These are phyloP conservation scores for Venustoraphidia nigricollis DNA, from an alignment of 2,888 invertebrate genomes.

Conservation along the genomic window DNA sequence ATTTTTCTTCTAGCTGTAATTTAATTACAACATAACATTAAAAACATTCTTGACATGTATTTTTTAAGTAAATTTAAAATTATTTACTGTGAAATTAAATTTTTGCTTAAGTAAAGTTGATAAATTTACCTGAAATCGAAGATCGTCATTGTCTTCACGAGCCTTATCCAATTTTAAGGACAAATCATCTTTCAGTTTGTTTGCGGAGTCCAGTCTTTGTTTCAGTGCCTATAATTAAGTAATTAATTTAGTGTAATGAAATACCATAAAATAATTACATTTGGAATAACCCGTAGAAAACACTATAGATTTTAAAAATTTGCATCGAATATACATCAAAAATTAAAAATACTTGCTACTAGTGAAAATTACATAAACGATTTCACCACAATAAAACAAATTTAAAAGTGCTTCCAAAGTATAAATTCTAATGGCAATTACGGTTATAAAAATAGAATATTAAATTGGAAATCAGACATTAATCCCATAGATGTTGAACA, in stretches of 20 bases:
- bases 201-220: slow-evolving; percentile 52
- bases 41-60: neutral
- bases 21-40: slow-evolving; percentile 7
- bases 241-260: no score
- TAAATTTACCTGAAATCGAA: slow-evolving; percentile 56
- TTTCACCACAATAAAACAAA: neutral
- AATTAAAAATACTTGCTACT: no score
- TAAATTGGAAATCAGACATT: neutral
- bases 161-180: slow-evolving; percentile 54
- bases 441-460: neutral
- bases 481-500: neutral
- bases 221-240: slow-evolving; percentile 45
- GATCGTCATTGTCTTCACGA: slow-evolving; percentile 65
- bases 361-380: neutral
- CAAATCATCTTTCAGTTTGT: slow-evolving; percentile 48
- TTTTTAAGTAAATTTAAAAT: no score
- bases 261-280: no score
- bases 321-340: no score
- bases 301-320: no score
- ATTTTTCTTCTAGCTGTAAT: slow-evolving; percentile 62
- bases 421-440: neutral
- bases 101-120: neutral
- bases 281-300: no score
- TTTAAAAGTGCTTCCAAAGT: neutral
- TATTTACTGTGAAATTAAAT: neutral